Base-by-base conservation (phyloP, 2,888 invertebrate genomes). In the Taenaris catops region DNA sequence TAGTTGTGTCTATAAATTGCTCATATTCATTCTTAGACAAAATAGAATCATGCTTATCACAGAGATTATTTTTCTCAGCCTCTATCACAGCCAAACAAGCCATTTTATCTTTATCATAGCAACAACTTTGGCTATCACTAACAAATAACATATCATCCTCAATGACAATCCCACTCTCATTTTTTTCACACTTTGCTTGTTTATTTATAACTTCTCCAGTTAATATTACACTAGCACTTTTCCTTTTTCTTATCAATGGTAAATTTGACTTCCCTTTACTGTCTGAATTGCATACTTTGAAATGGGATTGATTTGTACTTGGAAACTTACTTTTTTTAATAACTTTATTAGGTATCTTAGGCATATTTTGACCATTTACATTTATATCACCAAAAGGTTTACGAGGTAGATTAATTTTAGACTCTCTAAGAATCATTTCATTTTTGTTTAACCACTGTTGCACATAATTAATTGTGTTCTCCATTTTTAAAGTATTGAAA, bases 361-460 rank as follows among this genome's bases (percentile, higher is more conserved):
- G 18, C 25, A 24, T 29, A 18, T 26, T 33, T 28, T 34, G 21
- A 19, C 4, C 18, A 24, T 79, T 79, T 1, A 70, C 51, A 60
- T 65, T 69, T 14, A 84, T 47, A 48, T 79, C 73, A 37, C 63
- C 44, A 43, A 84, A 69, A 34, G 79, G 78, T 54, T 58, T 68
- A 42, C 81, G 64, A 23, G 48, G 25, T 18, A 57, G 28, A 29
- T 48, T 52, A 10, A 5, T 11, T 11, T 46, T 49, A 17, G 19
- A 14, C 14, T 40, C 29, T 3, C 16, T 27, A 11, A 31, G 38
- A 8, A 29, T 36, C 24, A 38, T 46, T 25, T 65, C 55, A 59
- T 56, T 66, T 28, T 61, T 60, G 24, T 63, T 59, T 2, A 86
- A 55, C 86, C 86, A 86, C 20, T 75, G 51, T 34, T 71, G 55